Evolutionary conservation across 2,888 invertebrate genomes (phyloP), one percentile per base, ranked within the genome.

Genomic region (Eumerus sabulonum): DNA sequence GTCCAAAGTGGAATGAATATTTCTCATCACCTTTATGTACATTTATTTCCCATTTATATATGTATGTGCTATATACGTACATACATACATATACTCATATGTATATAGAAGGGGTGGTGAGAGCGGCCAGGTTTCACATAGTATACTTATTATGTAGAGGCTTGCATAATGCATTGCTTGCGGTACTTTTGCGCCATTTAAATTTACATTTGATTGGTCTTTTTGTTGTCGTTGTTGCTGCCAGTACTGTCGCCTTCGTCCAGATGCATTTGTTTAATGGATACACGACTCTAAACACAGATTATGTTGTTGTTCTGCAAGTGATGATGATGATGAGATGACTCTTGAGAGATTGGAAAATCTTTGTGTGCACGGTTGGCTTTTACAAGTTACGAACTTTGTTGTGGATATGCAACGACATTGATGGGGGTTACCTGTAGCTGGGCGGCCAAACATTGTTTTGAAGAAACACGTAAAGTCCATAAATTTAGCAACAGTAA

Each of bases 181-280:
- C 74, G 79, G 79, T 79, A 79, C 70, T 79, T 79, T 64, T 74
- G 74, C 68, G 74, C 64, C 68, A 63, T 74, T 77, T 73, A 74
- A 74, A 70, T 79, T 79, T 70, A 70, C 74, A 79, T 74, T 74
- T 79, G 79, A 79, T 79, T 79, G 79, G 74, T 79, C 74, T 79
- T 74, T 79, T 79, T 74, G 73, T 79, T 66, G 45, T 50, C 38
- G 51, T 59, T 53, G 50, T 40, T 59, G 44, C 9, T 13, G 48
- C 19, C 44, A 16, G 42, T 4, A 12, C 13, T 60, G 64, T 47
- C 51, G 51, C 57, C 63, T 64, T 64, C 50, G 73, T 60, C 63
- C 36, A 64, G 40, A 70, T 70, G 74, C 74, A 64, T 68, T 74
- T 60, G 35, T 50, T 73, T 74, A 60, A 79, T 64, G 63, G 54